These are phyloP conservation scores for Celastrina argiolus DNA, from an alignment of 2,888 invertebrate species.

Conservation along the genomic window DNA sequence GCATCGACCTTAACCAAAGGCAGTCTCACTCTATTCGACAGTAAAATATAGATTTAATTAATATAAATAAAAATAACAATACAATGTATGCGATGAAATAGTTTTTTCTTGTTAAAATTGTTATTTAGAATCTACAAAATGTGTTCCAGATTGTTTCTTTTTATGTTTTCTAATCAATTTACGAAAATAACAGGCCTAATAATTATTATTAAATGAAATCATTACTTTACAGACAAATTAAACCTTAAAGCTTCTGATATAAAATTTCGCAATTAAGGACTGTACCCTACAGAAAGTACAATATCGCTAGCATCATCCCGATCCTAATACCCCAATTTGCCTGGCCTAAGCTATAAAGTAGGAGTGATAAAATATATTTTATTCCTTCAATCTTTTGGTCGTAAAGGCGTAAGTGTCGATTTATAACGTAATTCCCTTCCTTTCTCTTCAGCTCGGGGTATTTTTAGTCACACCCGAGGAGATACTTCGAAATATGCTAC, in stretches of 20 bases:
- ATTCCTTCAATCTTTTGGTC: constrained; percentile 59
- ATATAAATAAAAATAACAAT: too few species aligned
- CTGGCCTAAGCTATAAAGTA: constrained; percentile 41
- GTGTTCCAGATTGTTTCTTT: too few species aligned
- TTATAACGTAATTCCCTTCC: constrained; percentile 9
- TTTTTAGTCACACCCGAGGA: neutral
- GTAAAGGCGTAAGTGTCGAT: constrained; percentile 43
- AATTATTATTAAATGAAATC: neutral
- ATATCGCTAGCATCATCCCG: neutral
- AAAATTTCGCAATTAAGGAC: neutral
- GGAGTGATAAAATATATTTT: constrained; percentile 64
- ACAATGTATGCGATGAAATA: too few species aligned
- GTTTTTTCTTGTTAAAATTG: too few species aligned
- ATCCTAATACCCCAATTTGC: neutral
- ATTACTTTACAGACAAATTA: neutral
- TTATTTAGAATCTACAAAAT: too few species aligned
- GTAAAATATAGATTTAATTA: too few species aligned
- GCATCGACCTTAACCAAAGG: too few species aligned
- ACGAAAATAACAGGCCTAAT: neutral
- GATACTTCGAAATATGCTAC: neutral
- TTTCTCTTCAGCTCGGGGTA: neutral
- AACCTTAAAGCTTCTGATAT: neutral
- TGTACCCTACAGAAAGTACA: neutral
- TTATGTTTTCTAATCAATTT: too few species aligned
- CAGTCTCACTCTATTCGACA: too few species aligned